Base-by-base conservation (phyloP, 2,888 invertebrate genomes). In the Lasioglossum pauxillum region DNA sequence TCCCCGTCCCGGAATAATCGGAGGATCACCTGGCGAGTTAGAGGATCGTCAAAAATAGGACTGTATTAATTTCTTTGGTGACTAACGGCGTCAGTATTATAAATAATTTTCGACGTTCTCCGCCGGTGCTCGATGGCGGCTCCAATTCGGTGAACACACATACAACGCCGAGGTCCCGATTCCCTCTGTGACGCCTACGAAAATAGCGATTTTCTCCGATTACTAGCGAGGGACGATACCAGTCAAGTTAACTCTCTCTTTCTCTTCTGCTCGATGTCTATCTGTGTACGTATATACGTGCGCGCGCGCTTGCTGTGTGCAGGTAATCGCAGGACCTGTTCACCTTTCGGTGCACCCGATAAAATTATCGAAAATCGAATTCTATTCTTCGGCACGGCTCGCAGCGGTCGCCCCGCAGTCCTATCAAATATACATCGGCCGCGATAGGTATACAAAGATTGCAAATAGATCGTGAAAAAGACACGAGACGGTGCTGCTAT, bases 381-480 rank as follows among this genome's bases (percentile, higher is more conserved):
- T 80, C 23, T 46, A 23, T 53, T 49, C 41, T 49, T 49, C 69
- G 35, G 44, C 31, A 16, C 8, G 27, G 23, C 23, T n/a, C 69
- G 31, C 64, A 31, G 35, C 64, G 64, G 27, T 73, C 44, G 46
- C 46, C 64, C 72, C 31, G 31, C 12, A 10, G 16, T 16, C 38
- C n/a, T 31, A 60, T 76, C 78, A 14, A 82, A 16, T 49, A 19
- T 31, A 74, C 41, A 31, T 69, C 38, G 16, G 7, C 49, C 46
- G 76, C 77, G 60, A 74, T 69, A 19, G 44, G 67, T 78, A 75
- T 80, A 80, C 80, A 67, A 80, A 75, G 74, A 80, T 80, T 74
- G 41, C 80, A 64, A 78, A 78, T 74, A 69, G 77, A 67, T 73
- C 12, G 73, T 35, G 78, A 67, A 71, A 77, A 53, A 74, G 49